These are phyloP conservation scores for Caenorhabditis remanei DNA, from an alignment of 1,140 invertebrate genomes.

Conservation along the genomic window DNA sequence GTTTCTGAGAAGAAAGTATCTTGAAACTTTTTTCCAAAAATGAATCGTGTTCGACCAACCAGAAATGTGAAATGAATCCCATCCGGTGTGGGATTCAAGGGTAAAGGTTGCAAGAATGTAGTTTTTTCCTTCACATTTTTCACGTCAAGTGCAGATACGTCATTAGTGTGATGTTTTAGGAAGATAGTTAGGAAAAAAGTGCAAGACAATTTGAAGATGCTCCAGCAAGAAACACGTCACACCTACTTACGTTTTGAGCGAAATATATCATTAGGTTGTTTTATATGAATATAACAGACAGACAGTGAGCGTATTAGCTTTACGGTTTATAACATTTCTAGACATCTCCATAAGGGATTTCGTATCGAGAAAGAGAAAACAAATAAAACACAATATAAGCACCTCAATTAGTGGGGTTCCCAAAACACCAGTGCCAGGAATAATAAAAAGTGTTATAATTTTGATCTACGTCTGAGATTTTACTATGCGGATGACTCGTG, in stretches of 20 bases:
- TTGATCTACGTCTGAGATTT: background rate
- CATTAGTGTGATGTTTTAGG: background rate
- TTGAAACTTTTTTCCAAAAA: background rate
- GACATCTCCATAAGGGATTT: too few species aligned
- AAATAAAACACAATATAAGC: too few species aligned
- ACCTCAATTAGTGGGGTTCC: too few species aligned
- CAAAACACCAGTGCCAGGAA: too few species aligned
- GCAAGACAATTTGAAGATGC: background rate
- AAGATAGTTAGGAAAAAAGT: background rate
- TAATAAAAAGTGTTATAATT: background rate
- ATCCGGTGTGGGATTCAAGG: constrained; percentile 29
- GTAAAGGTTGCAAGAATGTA: constrained; percentile 48
- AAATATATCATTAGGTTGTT: too few species aligned
- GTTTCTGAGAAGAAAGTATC: background rate
- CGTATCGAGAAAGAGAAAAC: too few species aligned
- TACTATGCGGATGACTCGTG: constrained; percentile 20
- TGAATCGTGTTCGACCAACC: constrained; percentile 18
- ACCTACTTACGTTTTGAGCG: too few species aligned
- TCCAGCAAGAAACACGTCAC: too few species aligned
- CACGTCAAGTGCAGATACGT: constrained; percentile 14
- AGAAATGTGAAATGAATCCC: constrained; percentile 44
- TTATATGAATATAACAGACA: too few species aligned
- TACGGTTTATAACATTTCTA: too few species aligned
- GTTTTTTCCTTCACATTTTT: background rate
- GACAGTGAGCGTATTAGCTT: too few species aligned